Conservation (phyloP, 2,113 vertebrate genomes). For the Paracanthobrama guichenoti region DNA sequence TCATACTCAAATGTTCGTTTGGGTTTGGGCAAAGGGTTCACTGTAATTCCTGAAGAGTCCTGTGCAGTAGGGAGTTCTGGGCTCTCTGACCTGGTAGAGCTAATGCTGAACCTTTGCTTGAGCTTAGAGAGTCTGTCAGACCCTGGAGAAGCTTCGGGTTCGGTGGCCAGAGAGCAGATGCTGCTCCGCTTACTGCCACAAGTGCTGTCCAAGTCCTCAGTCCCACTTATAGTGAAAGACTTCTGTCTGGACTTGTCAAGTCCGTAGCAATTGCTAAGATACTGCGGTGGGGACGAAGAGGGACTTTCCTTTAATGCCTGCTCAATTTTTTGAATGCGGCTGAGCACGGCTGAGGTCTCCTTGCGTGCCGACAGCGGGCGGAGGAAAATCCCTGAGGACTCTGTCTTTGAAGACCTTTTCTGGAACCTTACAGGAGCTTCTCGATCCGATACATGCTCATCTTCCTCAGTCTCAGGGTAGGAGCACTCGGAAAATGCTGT, state of each 20-base stretch:
- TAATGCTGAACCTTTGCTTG: slow-evolving; percentile 75
- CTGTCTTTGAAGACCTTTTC: slow-evolving; percentile 80
- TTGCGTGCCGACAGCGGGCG: slow-evolving; percentile 81
- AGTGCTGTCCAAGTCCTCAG: slow-evolving; percentile 76
- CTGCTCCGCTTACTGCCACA: slow-evolving; percentile 78
- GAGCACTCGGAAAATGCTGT: slow-evolving; percentile 95
- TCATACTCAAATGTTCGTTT: slow-evolving; percentile 99
- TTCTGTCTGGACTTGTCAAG: slow-evolving; percentile 84
- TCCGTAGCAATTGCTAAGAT: slow-evolving; percentile 94
- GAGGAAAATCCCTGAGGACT: slow-evolving; percentile 77
- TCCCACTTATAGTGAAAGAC: slow-evolving; percentile 75
- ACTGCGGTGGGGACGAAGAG: slow-evolving; percentile 83
- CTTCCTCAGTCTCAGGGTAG: slow-evolving; percentile 91
- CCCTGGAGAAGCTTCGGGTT: slow-evolving; percentile 77
- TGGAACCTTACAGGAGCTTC: slow-evolving; percentile 83
- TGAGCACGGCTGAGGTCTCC: slow-evolving; percentile 92
- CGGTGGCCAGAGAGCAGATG: slow-evolving; percentile 75
- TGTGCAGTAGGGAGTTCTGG: slow-evolving; percentile 73
- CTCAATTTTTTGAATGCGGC: slow-evolving; percentile 97
- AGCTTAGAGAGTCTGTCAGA: slow-evolving; percentile 80
- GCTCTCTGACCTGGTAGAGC: slow-evolving; percentile 70
- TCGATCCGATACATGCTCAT: slow-evolving; percentile 83
- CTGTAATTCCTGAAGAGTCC: slow-evolving; percentile 71
- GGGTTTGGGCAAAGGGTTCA: slow-evolving; percentile 97
- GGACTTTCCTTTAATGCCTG: slow-evolving; percentile 93